Percentiles rank a stretch among this genome's conserved stretches.
These are phyloP conservation scores for Oscheius onirici DNA, from an alignment of 2,888 invertebrate species.

Conservation along the genomic window DNA sequence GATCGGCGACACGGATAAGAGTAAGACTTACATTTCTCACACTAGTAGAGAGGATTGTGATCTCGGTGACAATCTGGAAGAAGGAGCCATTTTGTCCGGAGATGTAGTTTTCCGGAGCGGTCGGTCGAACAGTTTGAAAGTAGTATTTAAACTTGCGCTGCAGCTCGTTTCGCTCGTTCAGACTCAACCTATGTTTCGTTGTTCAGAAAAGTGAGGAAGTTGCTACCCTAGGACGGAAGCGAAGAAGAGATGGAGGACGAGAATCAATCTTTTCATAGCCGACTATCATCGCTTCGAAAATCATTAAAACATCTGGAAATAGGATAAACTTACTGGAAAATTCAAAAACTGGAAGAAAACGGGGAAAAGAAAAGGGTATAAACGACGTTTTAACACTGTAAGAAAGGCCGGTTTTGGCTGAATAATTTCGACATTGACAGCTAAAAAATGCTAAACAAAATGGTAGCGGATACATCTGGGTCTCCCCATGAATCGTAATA, in stretches of 20 bases:
- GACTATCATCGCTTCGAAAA: slow-evolving; percentile 16
- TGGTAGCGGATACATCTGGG: too few species aligned
- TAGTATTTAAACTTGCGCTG: slow-evolving; percentile 69
- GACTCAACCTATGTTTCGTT: slow-evolving; percentile 53
- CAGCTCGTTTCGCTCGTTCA: slow-evolving; percentile 62
- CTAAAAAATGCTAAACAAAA: not conserved
- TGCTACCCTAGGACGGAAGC: slow-evolving; percentile 12
- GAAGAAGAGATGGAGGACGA: slow-evolving; percentile 12
- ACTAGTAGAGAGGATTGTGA: slow-evolving; percentile 41
- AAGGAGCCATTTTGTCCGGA: slow-evolving; percentile 53
- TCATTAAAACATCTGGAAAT: slow-evolving; percentile 26
- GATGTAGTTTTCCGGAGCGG: slow-evolving; percentile 52
- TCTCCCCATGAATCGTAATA: too few species aligned
- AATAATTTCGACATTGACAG: not conserved
- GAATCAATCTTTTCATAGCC: slow-evolving; percentile 24
- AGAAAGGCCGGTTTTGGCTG: not conserved
- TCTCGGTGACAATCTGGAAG: slow-evolving; percentile 49
- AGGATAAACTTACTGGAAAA: too few species aligned
- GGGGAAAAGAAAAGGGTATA: too few species aligned
- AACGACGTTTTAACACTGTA: too few species aligned
- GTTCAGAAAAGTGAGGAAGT: not conserved
- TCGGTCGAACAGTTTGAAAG: slow-evolving; percentile 62
- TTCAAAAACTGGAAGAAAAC: too few species aligned
- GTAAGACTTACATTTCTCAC: slow-evolving; percentile 39
- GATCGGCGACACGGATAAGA: not conserved